Conservation (phyloP, 2,113 vertebrate genomes). For the Kryptolebias marmoratus region DNA sequence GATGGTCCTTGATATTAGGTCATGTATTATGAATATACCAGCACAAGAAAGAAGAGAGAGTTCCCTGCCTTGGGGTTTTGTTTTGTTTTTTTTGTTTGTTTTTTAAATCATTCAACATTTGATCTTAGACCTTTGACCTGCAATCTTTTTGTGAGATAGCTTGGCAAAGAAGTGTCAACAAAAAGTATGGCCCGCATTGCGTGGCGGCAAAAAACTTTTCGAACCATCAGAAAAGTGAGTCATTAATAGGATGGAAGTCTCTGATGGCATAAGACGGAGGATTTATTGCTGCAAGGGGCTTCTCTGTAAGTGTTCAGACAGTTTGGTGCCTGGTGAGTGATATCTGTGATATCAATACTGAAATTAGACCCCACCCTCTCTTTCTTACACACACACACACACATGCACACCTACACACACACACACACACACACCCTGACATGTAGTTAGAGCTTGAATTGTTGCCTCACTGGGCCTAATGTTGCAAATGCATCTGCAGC, state of each 20-base stretch:
- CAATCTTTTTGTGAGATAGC: slow-evolving; percentile 31
- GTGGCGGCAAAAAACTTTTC: slow-evolving; percentile 73
- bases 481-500: slow-evolving; percentile 3
- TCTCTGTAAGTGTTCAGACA: slow-evolving; percentile 85
- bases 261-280: slow-evolving; percentile 69
- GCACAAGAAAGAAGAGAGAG: slow-evolving; percentile 39
- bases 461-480: background rate
- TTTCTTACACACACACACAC: background rate
- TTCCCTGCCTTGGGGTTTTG: slow-evolving; percentile 32
- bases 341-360: slow-evolving; percentile 78
- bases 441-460: slow-evolving; percentile 17
- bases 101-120: slow-evolving; percentile 72
- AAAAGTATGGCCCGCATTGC: slow-evolving; percentile 49
- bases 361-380: slow-evolving; percentile 65
- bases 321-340: slow-evolving; percentile 84
- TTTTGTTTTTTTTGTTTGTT: slow-evolving; percentile 23
- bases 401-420: background rate
- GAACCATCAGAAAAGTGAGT: slow-evolving; percentile 80
- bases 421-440: slow-evolving; percentile 1
- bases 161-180: slow-evolving; percentile 44
- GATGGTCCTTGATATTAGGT: slow-evolving; percentile 83
- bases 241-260: slow-evolving; percentile 83
- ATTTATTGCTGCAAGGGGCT: slow-evolving; percentile 82
- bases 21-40: slow-evolving; percentile 90
- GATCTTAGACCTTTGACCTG: slow-evolving; percentile 51